Evolutionary conservation across 1,140 invertebrate species (phyloP).

Genomic region (Rhyzopertha dominica): DNA sequence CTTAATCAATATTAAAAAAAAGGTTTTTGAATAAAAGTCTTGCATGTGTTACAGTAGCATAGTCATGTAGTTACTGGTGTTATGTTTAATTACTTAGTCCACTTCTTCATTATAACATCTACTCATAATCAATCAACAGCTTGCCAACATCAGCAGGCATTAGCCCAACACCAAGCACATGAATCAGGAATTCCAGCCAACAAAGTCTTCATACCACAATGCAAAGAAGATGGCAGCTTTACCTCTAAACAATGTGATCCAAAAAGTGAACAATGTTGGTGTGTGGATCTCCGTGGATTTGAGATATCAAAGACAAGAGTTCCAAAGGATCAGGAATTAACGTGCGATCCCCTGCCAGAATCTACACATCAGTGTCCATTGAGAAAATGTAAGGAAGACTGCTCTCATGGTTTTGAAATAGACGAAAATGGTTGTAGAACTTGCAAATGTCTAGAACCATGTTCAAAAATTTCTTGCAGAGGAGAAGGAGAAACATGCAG

Average conservation of each 20-base stretch:
- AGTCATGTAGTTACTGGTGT: too few species aligned
- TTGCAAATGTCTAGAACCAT: conserved; percentile 74
- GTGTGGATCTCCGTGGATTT: conserved; percentile 78
- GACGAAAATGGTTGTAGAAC: conserved; percentile 66
- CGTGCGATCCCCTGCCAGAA: conserved; percentile 39
- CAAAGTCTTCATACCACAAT: conserved; percentile 74
- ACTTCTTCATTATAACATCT: not conserved
- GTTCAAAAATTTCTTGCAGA: conserved; percentile 65
- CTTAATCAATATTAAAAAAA: too few species aligned
- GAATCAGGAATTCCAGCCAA: conserved; percentile 68
- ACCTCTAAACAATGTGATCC: conserved; percentile 74
- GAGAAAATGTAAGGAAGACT: conserved; percentile 57
- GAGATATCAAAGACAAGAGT: conserved; percentile 63
- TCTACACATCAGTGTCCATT: conserved; percentile 52
- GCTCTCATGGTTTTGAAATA: conserved; percentile 63
- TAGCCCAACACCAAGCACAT: conserved; percentile 68
- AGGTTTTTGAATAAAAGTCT: too few species aligned
- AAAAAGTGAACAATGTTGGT: conserved; percentile 77
- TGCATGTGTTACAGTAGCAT: too few species aligned
- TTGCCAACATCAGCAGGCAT: conserved; percentile 65
- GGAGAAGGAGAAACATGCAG: conserved; percentile 64
- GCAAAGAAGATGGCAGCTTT: conserved; percentile 70
- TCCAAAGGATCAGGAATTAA: conserved; percentile 39
- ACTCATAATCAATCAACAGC: conserved; percentile 43
- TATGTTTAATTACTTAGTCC: not conserved